Evolutionary conservation across 2,888 invertebrate genomes (phyloP), one percentile per base, ranked within the genome.

Genomic region (Steinernema hermaphroditum): DNA sequence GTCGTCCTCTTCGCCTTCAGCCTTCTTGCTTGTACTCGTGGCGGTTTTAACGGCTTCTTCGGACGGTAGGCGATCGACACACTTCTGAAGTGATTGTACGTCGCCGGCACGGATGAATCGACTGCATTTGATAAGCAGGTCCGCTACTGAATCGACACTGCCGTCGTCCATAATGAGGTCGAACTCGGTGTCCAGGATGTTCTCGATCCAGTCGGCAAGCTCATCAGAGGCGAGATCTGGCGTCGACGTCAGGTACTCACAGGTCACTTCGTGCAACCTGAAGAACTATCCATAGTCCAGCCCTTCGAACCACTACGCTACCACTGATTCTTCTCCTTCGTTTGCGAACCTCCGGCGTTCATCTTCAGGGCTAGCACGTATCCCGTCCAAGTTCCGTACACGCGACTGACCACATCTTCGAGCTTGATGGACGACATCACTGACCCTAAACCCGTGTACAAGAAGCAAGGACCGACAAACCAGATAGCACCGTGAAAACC

Each of bases 91-190:
- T 8, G 46, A 19, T 12, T 57, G 62, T 2, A 14, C 9, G n/a
- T 68, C 27, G 9, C 70, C 62, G n/a, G 44, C 46, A 9, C 29
- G 32, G 24, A 75, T 43, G 32, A 41, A 44, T 14, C 16, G 19
- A 44, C 50, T 22, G 77, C 72, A 79, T 75, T 80, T 78, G 6
- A 81, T 27, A 8, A 83, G 73, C n/a, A 82, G 69, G 43, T 76
- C 75, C 2, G 78, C 57, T 24, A 81, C 80, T 41, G 76, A 77
- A 73, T 79, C 78, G 9, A 75, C 70, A 46, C 80, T 79, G 50
- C 79, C 81, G 71, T 83, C 83, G 43, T 83, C 83, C 16, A 82
- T 71, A 73, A 82, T 72, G 46, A 83, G 73, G 72, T 81, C 78
- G 72, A 83, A 82, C 27, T 80, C 82, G 49, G 77, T 72, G 70